These are phyloP conservation scores for Tor tambroides DNA, from an alignment of 2,113 vertebrate species.

Conservation along the genomic window DNA sequence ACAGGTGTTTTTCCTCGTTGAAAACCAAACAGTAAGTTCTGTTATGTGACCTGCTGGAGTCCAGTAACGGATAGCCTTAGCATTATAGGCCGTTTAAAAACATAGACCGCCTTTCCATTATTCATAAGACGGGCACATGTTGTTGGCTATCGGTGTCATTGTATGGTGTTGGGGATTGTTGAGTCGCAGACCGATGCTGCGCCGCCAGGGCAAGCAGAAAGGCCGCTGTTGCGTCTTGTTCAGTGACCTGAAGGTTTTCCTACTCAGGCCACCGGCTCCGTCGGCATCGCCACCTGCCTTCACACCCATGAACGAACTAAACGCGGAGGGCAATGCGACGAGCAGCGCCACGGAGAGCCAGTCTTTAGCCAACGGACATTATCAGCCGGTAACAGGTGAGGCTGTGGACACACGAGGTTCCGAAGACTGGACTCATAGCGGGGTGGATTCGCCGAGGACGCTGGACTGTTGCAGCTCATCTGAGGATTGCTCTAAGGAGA, in stretches of 20 bases:
- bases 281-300: constrained; percentile 68
- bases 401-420: constrained; percentile 67
- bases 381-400: constrained; percentile 66
- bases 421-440: constrained; percentile 76
- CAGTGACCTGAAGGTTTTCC: constrained; percentile 88
- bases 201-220: constrained; percentile 84
- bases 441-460: constrained; percentile 69
- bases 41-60: constrained; percentile 23
- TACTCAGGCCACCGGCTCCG: constrained; percentile 80
- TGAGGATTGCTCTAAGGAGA: constrained; percentile 83
- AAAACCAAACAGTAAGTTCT: constrained; percentile 42
- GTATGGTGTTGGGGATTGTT: constrained; percentile 75
- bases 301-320: constrained; percentile 77
- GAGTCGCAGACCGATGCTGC: constrained; percentile 84
- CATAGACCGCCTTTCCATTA: constrained; percentile 41
- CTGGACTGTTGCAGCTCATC: constrained; percentile 81
- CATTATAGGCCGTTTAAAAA: constrained; percentile 4
- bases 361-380: constrained; percentile 66
- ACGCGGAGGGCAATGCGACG: constrained; percentile 54
- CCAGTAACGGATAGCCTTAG: constrained; percentile 29
- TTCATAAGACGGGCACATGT: constrained; percentile 63
- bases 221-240: constrained; percentile 88
- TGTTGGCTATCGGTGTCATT: constrained; percentile 78
- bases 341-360: constrained; percentile 68
- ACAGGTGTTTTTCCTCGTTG: background rate